Conservation (phyloP, 2,888 invertebrate genomes). For the Cantharis rustica region DNA sequence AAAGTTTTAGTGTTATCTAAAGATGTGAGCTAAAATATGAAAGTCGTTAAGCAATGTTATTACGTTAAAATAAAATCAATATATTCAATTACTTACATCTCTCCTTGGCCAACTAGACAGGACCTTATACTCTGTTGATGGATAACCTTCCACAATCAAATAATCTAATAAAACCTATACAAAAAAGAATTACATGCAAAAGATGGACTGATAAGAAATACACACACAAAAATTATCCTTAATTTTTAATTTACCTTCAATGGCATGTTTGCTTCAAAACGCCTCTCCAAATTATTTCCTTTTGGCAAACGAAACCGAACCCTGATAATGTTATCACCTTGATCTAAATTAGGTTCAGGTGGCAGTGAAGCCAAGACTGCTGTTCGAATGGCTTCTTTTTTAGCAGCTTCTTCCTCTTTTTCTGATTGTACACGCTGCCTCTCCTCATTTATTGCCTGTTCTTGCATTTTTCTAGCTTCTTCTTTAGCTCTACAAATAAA, state of each 20-base stretch:
- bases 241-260: constrained; percentile 57
- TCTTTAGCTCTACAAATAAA: constrained; percentile 74
- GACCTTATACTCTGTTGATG: constrained; percentile 86
- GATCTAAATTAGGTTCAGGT: constrained; percentile 67
- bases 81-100: constrained; percentile 75
- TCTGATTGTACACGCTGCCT: constrained; percentile 77
- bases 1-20: constrained; percentile 78
- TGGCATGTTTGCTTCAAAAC: constrained; percentile 68
- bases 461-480: constrained; percentile 79
- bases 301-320: constrained; percentile 84
- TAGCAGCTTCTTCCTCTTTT: constrained; percentile 72
- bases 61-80: neutral
- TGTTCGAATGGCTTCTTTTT: constrained; percentile 71
- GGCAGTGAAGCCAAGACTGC: constrained; percentile 72
- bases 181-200: neutral
- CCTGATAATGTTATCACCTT: constrained; percentile 63
- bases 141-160: constrained; percentile 87
- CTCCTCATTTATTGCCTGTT: constrained; percentile 73
- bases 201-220: neutral
- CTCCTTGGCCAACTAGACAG: constrained; percentile 92
- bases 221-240: neutral
- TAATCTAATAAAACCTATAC: constrained; percentile 81
- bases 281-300: constrained; percentile 75
- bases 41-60: constrained; percentile 1
- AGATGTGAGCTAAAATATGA: constrained; percentile 69